Conservation (phyloP, 2,113 vertebrate species). For the Coregonus clupeaformis region DNA sequence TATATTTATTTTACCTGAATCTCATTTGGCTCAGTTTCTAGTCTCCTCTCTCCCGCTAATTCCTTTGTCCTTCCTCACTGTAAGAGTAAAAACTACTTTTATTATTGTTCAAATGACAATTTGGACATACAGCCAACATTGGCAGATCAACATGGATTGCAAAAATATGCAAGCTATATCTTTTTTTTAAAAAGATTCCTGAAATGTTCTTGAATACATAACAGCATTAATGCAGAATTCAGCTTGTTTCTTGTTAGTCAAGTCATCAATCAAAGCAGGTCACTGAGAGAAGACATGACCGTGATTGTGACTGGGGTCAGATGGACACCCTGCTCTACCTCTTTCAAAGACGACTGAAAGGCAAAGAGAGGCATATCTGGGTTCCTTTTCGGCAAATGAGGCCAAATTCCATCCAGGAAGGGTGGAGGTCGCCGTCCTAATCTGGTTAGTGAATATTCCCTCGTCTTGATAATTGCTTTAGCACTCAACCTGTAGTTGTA, state of each 20-base stretch:
- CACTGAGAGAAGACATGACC: conserved; percentile 23
- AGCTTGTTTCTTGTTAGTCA: conserved; percentile 3
- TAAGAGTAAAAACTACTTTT: neutral
- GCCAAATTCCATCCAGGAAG: conserved; percentile 48
- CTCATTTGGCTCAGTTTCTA: conserved; percentile 1
- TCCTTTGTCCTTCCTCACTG: neutral
- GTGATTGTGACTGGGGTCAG: conserved; percentile 30
- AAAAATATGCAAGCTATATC: neutral
- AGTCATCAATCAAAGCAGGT: conserved; percentile 26
- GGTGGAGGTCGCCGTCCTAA: conserved; percentile 62
- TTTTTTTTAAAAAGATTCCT: too few relatives aligned
- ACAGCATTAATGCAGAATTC: neutral
- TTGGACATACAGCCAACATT: neutral
- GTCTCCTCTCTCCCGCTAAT: neutral
- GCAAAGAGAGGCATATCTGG: conserved; percentile 32
- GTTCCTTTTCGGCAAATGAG: conserved; percentile 43
- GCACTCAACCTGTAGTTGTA: conserved; percentile 71
- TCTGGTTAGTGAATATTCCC: conserved; percentile 69
- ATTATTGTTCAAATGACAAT: neutral
- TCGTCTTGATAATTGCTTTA: conserved; percentile 71
- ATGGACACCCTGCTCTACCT: conserved; percentile 3
- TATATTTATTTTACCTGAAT: conserved; percentile 23
- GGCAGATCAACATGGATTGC: neutral
- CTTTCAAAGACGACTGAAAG: conserved; percentile 55
- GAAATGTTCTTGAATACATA: neutral